Evolutionary conservation across 2,888 invertebrate genomes (phyloP).

Genomic region (Dugesia japonica): DNA sequence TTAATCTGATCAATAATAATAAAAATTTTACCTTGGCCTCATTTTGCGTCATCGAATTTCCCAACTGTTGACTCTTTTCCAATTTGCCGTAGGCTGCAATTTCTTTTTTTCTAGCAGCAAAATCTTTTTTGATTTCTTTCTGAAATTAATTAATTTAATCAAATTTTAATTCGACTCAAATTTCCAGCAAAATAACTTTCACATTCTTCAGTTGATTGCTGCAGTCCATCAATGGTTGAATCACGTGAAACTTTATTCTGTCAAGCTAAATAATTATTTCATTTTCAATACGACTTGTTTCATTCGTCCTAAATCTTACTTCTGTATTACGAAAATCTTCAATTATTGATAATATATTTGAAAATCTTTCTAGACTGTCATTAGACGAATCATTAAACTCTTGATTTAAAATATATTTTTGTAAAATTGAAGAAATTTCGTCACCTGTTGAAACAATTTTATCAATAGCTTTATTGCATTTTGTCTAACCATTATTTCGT

Average conservation of each 20-base stretch:
- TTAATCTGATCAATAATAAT: no score
- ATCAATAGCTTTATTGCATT: background rate
- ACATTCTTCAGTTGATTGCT: background rate
- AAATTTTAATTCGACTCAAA: background rate
- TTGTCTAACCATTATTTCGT: background rate
- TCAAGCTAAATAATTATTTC: background rate
- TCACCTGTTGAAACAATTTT: background rate
- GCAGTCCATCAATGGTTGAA: background rate
- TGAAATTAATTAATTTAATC: background rate
- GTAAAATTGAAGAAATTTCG: background rate
- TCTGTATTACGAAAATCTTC: background rate
- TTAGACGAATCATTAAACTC: background rate
- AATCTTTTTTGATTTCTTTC: background rate
- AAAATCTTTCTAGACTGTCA: background rate
- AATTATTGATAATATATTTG: background rate
- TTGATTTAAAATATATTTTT: background rate
- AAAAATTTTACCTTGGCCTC: background rate
- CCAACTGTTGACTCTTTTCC: background rate
- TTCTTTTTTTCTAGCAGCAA: background rate
- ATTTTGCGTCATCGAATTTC: background rate
- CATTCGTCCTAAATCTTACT: no score
- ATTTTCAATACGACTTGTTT: no score
- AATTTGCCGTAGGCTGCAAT: background rate
- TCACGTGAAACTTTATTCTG: background rate
- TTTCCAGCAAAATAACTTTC: background rate